phyloP scores from a whole-genome alignment of 2,113 vertebrate genomes.

The Mastomys coucha region DNA sequence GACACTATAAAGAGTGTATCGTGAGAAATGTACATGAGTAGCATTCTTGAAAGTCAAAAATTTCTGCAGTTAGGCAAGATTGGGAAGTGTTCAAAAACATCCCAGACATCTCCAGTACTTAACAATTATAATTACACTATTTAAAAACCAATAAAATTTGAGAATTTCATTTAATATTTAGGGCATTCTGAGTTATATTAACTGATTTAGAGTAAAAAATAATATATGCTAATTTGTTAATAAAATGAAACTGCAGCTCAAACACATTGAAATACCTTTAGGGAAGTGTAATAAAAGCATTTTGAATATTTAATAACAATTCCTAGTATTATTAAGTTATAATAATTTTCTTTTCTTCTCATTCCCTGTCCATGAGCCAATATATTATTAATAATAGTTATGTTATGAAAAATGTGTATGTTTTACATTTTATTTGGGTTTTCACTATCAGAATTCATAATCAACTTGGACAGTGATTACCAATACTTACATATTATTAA shows the following conservation, averaged over 20 bases:
- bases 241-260: constrained; percentile 33
- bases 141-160: constrained; percentile 63
- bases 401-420: constrained; percentile 37
- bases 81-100: background rate
- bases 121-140: constrained; percentile 51
- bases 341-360: constrained; percentile 68
- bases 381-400: constrained; percentile 64
- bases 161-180: constrained; percentile 70
- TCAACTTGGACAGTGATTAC: constrained; percentile 53
- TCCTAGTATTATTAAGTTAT: constrained; percentile 43
- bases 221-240: constrained; percentile 30
- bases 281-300: constrained; percentile 40
- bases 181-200: constrained; percentile 61
- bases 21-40: background rate
- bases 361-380: background rate
- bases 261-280: constrained; percentile 46
- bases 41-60: background rate
- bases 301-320: constrained; percentile 64
- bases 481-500: background rate
- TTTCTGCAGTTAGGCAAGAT: background rate
- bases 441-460: constrained; percentile 58
- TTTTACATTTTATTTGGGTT: constrained; percentile 38
- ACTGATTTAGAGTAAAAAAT: constrained; percentile 36
- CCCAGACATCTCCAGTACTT: background rate
- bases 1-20: background rate